phyloP scores from a whole-genome alignment of 2,797 vertebrate species.

The Enteromius anoplus region DNA sequence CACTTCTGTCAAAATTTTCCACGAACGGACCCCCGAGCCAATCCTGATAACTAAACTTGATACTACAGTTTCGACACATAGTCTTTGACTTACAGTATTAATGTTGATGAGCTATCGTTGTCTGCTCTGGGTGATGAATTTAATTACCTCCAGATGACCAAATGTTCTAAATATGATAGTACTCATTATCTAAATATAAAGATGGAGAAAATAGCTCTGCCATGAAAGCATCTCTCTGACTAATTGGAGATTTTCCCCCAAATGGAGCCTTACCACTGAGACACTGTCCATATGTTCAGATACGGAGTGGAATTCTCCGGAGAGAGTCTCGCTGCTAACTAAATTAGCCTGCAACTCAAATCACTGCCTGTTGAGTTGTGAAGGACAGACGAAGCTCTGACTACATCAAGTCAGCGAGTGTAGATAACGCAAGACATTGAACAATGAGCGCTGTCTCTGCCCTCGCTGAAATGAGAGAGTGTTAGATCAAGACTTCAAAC shows the following conservation, averaged over 20 bases:
- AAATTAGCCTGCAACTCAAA: constrained; percentile 51
- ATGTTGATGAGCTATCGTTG: constrained; percentile 31
- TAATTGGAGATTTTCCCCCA: constrained; percentile 51
- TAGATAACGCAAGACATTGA: constrained; percentile 17
- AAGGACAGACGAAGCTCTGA: constrained; percentile 45
- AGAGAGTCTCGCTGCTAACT: constrained; percentile 39
- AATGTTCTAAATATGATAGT: constrained; percentile 45
- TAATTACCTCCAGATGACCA: constrained; percentile 38
- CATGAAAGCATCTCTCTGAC: constrained; percentile 35
- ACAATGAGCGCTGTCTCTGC: constrained; percentile 9
- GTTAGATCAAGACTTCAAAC: constrained; percentile 14
- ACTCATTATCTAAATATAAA: constrained; percentile 41
- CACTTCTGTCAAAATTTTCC: constrained; percentile 36
- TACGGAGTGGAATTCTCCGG: constrained; percentile 36
- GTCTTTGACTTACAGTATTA: constrained; percentile 28
- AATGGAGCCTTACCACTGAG: constrained; percentile 18
- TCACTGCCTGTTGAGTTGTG: constrained; percentile 42
- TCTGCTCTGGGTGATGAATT: constrained; percentile 25
- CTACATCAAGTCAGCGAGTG: constrained; percentile 10
- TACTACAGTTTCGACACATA: constrained; percentile 22
- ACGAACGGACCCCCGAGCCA: constrained; percentile 5
- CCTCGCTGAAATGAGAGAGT: neutral
- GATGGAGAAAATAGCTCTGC: constrained; percentile 24
- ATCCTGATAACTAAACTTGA: constrained; percentile 42
- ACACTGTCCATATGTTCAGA: constrained; percentile 50